phyloP scores from a whole-genome alignment of 2,113 vertebrate species.

The Apistogramma diplotaenia region DNA sequence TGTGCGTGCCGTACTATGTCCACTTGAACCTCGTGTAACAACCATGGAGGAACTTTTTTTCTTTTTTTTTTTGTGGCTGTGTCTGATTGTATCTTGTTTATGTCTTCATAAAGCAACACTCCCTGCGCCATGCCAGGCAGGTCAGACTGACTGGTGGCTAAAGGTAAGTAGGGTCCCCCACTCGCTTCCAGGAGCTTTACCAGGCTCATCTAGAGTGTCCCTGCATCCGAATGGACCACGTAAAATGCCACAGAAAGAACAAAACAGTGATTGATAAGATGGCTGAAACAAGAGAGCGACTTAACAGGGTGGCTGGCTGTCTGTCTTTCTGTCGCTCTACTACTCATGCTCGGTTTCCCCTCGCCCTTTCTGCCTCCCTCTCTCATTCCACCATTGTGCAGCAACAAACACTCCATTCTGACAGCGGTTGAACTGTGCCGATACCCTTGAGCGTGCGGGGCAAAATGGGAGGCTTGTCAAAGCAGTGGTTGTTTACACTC shows the following conservation, averaged over 20 bases:
- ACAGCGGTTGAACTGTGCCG: slow-evolving; percentile 68
- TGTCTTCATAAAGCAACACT: slow-evolving; percentile 11
- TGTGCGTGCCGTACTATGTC: not conserved
- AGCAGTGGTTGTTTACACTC: slow-evolving; percentile 73
- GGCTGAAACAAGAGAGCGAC: slow-evolving; percentile 71
- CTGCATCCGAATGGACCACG: slow-evolving; percentile 53
- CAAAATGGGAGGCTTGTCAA: slow-evolving; percentile 69
- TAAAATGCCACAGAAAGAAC: slow-evolving; percentile 71
- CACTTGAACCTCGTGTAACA: not conserved
- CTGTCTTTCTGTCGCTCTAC: slow-evolving; percentile 60
- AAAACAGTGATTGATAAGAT: slow-evolving; percentile 79
- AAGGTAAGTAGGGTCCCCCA: slow-evolving; percentile 35
- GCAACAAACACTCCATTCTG: slow-evolving; percentile 72
- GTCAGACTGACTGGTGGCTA: slow-evolving; percentile 47
- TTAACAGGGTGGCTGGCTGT: slow-evolving; percentile 69
- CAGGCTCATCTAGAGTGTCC: slow-evolving; percentile 63
- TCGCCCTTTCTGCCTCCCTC: slow-evolving; percentile 33
- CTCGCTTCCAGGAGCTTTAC: slow-evolving; percentile 61
- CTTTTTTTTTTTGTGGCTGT: slow-evolving; percentile 10
- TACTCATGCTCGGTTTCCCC: slow-evolving; percentile 49
- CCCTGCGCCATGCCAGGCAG: not conserved
- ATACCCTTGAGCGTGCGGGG: slow-evolving; percentile 65
- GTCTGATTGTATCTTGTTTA: not conserved
- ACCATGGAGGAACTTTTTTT: not conserved
- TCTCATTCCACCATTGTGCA: slow-evolving; percentile 63